Evolutionary conservation across 2,888 invertebrate genomes (phyloP).

Genomic region (Sminthurides aquaticus): DNA sequence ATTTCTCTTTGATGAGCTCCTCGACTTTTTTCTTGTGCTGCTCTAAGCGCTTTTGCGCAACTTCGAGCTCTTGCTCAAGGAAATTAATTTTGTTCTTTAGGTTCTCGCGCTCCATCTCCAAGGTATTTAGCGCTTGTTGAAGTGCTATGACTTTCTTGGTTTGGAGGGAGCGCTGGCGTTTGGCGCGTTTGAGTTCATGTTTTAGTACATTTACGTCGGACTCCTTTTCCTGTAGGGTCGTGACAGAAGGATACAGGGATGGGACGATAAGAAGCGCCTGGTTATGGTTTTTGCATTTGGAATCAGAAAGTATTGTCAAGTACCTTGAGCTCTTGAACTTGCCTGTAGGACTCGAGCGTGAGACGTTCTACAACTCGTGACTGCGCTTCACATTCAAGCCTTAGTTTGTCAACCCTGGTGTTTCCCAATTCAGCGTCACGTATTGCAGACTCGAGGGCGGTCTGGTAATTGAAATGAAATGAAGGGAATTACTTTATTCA

Average conservation of each 20-base stretch:
- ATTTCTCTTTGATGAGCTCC: conserved; percentile 35
- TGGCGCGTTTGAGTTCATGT: conserved; percentile 23
- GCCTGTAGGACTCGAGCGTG: conserved; percentile 26
- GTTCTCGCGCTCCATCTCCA: conserved; percentile 36
- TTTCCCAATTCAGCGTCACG: conserved; percentile 32
- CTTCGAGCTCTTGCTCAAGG: conserved; percentile 37
- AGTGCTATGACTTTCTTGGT: conserved; percentile 25
- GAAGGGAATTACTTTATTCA: background rate
- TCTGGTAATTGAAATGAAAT: conserved; percentile 17
- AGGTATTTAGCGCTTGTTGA: conserved; percentile 21
- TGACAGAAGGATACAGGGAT: no score
- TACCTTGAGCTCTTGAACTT: conserved; percentile 34
- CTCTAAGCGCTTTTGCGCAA: conserved; percentile 32
- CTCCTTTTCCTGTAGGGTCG: conserved; percentile 27
- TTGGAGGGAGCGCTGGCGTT: conserved; percentile 13
- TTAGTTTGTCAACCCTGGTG: conserved; percentile 30
- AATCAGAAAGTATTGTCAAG: no score
- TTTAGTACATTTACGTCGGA: conserved; percentile 24
- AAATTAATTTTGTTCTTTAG: conserved; percentile 31
- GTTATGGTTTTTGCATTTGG: no score
- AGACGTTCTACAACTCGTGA: conserved; percentile 29
- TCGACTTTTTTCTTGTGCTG: conserved; percentile 35
- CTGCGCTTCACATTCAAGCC: conserved; percentile 33
- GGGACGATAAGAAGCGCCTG: no score
- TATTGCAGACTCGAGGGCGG: conserved; percentile 29